These are phyloP conservation scores for Marisa cornuarietis DNA, from an alignment of 1,140 invertebrate genomes.

Conservation along the genomic window DNA sequence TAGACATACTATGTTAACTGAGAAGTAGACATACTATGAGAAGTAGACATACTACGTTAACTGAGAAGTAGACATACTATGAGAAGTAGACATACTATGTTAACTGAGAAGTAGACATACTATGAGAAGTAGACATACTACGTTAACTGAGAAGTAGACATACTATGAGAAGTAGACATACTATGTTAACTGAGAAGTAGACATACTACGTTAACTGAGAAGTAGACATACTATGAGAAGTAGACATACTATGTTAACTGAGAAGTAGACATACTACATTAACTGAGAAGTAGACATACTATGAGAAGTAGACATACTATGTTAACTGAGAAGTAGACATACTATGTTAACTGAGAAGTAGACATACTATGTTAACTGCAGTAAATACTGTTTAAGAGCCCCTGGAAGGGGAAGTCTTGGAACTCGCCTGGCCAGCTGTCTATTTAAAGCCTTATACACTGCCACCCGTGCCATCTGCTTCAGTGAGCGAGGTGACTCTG, in stretches of 20 bases:
- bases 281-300: too few relatives aligned
- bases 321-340: slow-evolving; percentile 30
- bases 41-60: slow-evolving; percentile 17
- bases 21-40: too few relatives aligned
- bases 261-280: neutral
- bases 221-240: too few relatives aligned
- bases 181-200: slow-evolving; percentile 31
- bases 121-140: neutral
- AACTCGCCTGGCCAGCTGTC: slow-evolving; percentile 46
- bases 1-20: slow-evolving; percentile 31
- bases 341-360: slow-evolving; percentile 18
- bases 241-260: slow-evolving; percentile 31
- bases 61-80: too few relatives aligned
- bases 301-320: neutral
- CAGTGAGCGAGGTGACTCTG: slow-evolving; percentile 53
- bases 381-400: slow-evolving; percentile 53
- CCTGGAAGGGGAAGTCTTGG: slow-evolving; percentile 53
- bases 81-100: neutral
- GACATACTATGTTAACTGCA: slow-evolving; percentile 37
- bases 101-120: too few relatives aligned
- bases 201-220: slow-evolving; percentile 34
- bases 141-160: too few relatives aligned
- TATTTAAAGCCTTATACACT: slow-evolving; percentile 56
- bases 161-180: too few relatives aligned
- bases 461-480: slow-evolving; percentile 56